These are phyloP conservation scores for Gastracanthus pulcherrimus DNA, from an alignment of 2,888 invertebrate species.

Conservation along the genomic window DNA sequence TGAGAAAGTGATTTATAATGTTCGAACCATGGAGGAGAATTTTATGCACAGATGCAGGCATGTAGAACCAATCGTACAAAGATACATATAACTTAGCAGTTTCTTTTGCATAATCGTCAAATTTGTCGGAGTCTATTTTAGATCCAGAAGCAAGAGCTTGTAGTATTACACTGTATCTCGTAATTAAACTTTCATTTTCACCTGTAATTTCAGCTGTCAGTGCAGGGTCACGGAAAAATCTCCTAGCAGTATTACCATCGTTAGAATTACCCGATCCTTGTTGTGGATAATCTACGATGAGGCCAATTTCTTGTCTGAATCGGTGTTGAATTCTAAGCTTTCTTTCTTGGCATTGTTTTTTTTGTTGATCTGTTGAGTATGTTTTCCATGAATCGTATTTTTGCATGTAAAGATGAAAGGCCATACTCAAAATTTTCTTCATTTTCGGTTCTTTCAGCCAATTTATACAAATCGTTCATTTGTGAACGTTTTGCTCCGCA, in stretches of 20 bases:
- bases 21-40: constrained; percentile 55
- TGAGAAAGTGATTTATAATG: too few relatives aligned
- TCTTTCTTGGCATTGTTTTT: neutral
- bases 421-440: constrained; percentile 12
- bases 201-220: constrained; percentile 2
- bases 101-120: neutral
- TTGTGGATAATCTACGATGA: constrained; percentile 12
- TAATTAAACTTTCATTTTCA: constrained; percentile 39
- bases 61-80: constrained; percentile 60
- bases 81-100: constrained; percentile 58
- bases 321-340: neutral
- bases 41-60: constrained; percentile 60
- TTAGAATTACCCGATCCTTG: constrained; percentile 22
- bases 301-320: too few relatives aligned
- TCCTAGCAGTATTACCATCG: constrained; percentile 33
- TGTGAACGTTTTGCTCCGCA: constrained; percentile 1
- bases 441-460: neutral
- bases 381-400: neutral
- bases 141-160: constrained; percentile 29
- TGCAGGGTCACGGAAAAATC: constrained; percentile 6
- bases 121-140: too few relatives aligned
- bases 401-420: neutral
- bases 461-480: constrained; percentile 8
- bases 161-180: constrained; percentile 35
- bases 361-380: neutral